These are phyloP conservation scores for Nebria brevicollis DNA, from an alignment of 2,888 invertebrate species.

Conservation along the genomic window DNA sequence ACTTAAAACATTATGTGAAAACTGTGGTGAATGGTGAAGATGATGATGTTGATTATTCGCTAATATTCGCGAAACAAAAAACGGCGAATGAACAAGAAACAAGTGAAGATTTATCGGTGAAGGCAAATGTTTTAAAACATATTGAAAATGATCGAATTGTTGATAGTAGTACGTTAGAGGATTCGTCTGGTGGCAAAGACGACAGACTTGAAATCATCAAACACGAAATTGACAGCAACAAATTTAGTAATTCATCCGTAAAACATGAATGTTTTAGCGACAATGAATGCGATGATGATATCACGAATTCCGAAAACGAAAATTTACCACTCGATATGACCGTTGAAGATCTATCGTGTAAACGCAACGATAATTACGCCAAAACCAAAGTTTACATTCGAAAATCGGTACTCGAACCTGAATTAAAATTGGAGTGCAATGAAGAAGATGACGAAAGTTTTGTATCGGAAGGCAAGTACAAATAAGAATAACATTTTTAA, in stretches of 20 bases:
- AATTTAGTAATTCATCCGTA: not conserved
- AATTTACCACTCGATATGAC: not conserved
- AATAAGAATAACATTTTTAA: too few relatives aligned
- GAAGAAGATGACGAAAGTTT: constrained; percentile 37
- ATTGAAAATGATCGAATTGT: not conserved
- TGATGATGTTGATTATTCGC: constrained; percentile 18
- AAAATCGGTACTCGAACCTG: constrained; percentile 4
- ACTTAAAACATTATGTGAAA: constrained; percentile 25
- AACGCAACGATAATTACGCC: not conserved
- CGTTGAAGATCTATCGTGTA: not conserved
- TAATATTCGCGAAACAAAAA: constrained; percentile 30
- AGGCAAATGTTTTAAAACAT: not conserved
- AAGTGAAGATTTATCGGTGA: not conserved
- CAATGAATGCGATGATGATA: not conserved
- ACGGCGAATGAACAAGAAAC: constrained; percentile 6
- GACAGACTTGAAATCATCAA: not conserved
- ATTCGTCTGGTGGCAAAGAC: not conserved
- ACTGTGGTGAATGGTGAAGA: constrained; percentile 16
- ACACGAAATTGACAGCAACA: not conserved
- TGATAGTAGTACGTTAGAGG: not conserved
- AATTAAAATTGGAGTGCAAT: constrained; percentile 33
- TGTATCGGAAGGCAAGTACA: constrained; percentile 23
- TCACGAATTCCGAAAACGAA: not conserved
- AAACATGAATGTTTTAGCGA: not conserved
- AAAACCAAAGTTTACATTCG: not conserved